Conservation (phyloP, 2,797 vertebrate species). For the Sebastes variabilis region DNA sequence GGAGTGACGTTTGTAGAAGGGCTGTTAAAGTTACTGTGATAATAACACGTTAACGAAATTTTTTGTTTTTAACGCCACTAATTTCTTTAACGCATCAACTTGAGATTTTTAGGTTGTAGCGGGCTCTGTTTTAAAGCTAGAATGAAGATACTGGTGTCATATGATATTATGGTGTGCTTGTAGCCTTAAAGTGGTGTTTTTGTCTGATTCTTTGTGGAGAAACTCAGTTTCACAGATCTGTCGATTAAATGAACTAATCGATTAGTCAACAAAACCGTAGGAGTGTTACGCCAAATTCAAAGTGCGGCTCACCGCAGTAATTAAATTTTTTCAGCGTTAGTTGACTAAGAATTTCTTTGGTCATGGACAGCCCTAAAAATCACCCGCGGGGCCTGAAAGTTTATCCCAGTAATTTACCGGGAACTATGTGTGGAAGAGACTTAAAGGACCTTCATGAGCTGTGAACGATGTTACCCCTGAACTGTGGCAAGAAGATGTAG, state of each 20-base stretch:
- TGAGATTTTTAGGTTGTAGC: too few relatives aligned
- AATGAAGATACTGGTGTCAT: too few relatives aligned
- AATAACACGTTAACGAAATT: too few relatives aligned
- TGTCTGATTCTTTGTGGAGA: too few relatives aligned
- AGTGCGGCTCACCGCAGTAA: not conserved
- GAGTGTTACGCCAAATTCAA: not conserved
- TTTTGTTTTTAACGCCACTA: too few relatives aligned
- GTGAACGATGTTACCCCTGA: not conserved
- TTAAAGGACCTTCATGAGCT: not conserved
- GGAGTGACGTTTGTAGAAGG: too few relatives aligned
- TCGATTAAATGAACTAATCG: too few relatives aligned
- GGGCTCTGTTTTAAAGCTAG: too few relatives aligned
- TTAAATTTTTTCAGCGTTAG: not conserved
- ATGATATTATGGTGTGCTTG: rapidly evolving
- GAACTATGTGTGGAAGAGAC: not conserved
- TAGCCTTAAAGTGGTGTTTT: too few relatives aligned
- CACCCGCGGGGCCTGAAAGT: not conserved
- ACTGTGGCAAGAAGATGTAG: not conserved
- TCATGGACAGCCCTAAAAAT: not conserved
- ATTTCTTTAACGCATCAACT: too few relatives aligned
- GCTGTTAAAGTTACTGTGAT: too few relatives aligned
- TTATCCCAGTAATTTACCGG: not conserved
- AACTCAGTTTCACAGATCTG: too few relatives aligned
- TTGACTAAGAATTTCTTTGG: not conserved
- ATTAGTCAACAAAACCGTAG: not conserved